A percentile compares a stretch with the other conserved stretches of the same genome.
phyloP scores from a whole-genome alignment of 2,113 vertebrate species.

The Lucifuga dentata region DNA sequence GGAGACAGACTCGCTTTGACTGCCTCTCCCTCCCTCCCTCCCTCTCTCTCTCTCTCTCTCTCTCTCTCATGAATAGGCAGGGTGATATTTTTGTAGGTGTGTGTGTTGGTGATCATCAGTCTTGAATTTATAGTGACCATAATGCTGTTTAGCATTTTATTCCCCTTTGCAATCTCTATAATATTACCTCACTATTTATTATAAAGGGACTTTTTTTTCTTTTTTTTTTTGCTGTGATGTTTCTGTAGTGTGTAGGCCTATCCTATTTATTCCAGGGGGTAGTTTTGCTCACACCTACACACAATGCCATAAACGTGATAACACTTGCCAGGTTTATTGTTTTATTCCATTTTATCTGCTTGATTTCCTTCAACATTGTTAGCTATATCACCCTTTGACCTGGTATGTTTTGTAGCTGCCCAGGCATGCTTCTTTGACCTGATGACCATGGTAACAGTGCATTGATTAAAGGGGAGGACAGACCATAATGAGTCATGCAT shows the following conservation, averaged over 20 bases:
- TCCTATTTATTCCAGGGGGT: too few species aligned
- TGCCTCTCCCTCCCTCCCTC: too few species aligned
- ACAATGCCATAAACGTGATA: background rate
- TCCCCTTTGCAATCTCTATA: too few species aligned
- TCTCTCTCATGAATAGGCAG: background rate
- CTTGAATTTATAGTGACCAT: background rate
- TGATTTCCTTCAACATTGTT: background rate
- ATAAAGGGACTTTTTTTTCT: too few species aligned
- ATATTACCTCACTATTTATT: too few species aligned
- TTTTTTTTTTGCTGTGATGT: too few species aligned
- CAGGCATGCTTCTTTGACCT: constrained; percentile 37
- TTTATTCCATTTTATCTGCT: background rate
- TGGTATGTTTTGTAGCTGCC: background rate
- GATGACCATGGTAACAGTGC: constrained; percentile 59
- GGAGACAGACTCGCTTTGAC: too few species aligned
- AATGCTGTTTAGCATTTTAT: background rate
- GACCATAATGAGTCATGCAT: constrained; percentile 57
- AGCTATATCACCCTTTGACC: background rate
- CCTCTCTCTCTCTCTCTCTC: too few species aligned
- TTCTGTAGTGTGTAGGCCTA: too few species aligned
- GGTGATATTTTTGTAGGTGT: background rate
- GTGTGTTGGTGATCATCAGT: background rate
- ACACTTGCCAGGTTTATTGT: constrained; percentile 27
- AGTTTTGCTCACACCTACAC: background rate
- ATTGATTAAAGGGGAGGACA: constrained; percentile 68